phyloP scores from a whole-genome alignment of 2,113 vertebrate species.

The Apus apus region DNA sequence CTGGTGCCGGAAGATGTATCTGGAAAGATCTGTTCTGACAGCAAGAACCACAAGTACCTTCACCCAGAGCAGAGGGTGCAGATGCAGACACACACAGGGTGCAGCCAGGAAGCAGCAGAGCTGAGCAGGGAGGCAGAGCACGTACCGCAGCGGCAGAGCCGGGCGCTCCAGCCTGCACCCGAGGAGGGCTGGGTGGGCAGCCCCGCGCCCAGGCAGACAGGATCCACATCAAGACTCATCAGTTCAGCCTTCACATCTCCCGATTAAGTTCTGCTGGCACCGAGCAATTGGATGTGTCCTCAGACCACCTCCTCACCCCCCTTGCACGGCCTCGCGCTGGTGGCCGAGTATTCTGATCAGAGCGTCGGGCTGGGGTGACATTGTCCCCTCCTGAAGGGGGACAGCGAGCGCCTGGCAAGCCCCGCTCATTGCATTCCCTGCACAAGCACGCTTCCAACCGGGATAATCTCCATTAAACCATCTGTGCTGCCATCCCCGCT shows the following conservation, averaged over 20 bases:
- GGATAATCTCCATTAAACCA: conserved; percentile 85
- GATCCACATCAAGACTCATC: neutral
- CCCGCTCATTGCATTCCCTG: conserved; percentile 70
- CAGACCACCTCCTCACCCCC: neutral
- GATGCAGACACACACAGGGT: accelerated
- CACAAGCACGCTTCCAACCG: conserved; percentile 77
- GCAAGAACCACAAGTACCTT: neutral
- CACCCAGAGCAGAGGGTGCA: neutral
- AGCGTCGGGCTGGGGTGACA: conserved; percentile 48
- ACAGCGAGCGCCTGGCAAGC: conserved; percentile 13
- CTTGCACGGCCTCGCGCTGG: neutral
- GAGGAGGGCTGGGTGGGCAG: neutral
- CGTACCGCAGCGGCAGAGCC: neutral
- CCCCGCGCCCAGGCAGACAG: accelerated
- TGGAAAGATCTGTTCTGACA: neutral
- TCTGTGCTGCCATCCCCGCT: conserved; percentile 70
- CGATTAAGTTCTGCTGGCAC: neutral
- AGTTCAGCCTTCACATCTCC: neutral
- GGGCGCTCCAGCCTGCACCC: neutral
- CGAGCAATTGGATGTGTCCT: neutral
- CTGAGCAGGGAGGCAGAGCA: neutral
- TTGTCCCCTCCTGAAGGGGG: conserved; percentile 72
- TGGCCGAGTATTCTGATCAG: conserved; percentile 40
- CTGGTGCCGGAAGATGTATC: neutral
- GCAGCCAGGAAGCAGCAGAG: neutral